A percentile compares a stretch with the other conserved stretches of the same genome.
Evolutionary conservation across 2,797 vertebrate genomes (phyloP).

Genomic region (Erethizon dorsatum): DNA sequence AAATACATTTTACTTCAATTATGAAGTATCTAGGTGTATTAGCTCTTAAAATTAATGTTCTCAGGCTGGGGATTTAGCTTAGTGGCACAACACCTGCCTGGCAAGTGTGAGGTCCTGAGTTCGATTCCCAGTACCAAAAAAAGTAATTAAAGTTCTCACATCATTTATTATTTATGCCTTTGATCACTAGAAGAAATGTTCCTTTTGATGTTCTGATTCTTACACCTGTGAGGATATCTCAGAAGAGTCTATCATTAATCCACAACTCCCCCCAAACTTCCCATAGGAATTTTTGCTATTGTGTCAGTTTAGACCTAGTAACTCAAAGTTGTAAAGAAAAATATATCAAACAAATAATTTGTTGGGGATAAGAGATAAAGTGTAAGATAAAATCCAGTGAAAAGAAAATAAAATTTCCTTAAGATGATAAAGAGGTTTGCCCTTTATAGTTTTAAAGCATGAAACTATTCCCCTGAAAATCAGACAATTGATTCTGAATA

Average conservation of each 20-base stretch:
- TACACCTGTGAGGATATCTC: not conserved
- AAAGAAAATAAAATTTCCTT: not conserved
- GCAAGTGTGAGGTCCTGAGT: too few species aligned
- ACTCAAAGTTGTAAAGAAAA: not conserved
- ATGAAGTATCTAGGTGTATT: not conserved
- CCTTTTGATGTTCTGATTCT: not conserved
- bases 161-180: not conserved
- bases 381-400: not conserved
- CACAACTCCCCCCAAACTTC: not conserved
- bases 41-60: not conserved
- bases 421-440: not conserved
- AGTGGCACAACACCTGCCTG: too few species aligned
- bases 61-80: too few species aligned
- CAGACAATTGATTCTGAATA: not conserved
- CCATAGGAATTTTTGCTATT: not conserved
- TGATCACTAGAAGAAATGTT: not conserved
- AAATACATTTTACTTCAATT: not conserved
- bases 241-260: not conserved
- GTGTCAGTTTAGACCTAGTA: not conserved
- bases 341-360: not conserved
- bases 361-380: not conserved
- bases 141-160: not conserved
- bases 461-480: not conserved
- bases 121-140: too few species aligned
- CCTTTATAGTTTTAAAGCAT: not conserved